Evolutionary conservation across 1,140 invertebrate species (phyloP), one percentile per base, ranked within the genome.

Genomic region (Idris sp.): DNA sequence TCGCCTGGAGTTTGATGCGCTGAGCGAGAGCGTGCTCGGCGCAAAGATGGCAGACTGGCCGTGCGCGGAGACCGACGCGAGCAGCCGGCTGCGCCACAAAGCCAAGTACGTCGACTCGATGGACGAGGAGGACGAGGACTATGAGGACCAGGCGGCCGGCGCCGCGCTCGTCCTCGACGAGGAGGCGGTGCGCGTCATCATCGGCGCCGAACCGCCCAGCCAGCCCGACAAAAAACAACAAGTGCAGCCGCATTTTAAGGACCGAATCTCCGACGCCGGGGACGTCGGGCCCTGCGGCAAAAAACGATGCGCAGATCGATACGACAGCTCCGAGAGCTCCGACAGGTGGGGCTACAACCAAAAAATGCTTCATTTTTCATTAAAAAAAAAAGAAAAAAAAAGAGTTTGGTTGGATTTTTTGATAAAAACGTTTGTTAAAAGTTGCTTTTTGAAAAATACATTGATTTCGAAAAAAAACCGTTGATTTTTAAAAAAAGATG

Each of bases 261-360:
- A 81, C 77, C 80, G 81, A 69, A 80, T 86, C 62, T 79, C n/a
- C n/a, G n/a, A 76, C 67, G 78, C 41, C 56, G 81, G 80, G 51
- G 80, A 86, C 33, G 74, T 81, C 48, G 84, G 84, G 31, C 80
- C 85, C 67, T 92, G 90, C 82, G 91, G 92, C 83, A 94, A 94
- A 89, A 95, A 94, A 87, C 90, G 94, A 86, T 94, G 93, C 87
- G 89, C 92, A 80, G 93, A 95, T 90, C 90, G 93, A 89, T 95
- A 94, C 89, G 94, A 95, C 89, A 95, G 93, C 85, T 95, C 93
- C 78, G 94, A 95, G 88, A 95, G 93, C 84, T 94, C 93, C 88
- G 94, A 95, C 92, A 95, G 94, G 94, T 95, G 86, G 90, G 74
- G 72, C 30, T n/a, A n/a, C n/a, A n/a, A n/a, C n/a, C n/a, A n/a